Evolutionary conservation across 2,888 invertebrate species (phyloP).

Genomic region (Dorcus hopei): DNA sequence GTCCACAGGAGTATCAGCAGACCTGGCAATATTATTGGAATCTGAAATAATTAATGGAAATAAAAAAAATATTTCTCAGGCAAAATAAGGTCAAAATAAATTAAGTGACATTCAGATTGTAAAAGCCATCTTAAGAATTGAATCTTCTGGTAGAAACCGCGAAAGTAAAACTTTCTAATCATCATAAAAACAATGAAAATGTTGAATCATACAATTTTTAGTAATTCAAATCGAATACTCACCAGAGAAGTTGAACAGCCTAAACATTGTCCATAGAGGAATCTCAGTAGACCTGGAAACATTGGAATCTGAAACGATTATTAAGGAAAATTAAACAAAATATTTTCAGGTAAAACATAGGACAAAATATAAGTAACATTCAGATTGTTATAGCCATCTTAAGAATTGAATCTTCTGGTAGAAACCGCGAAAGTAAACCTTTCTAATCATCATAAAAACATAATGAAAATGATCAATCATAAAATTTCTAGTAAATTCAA

Average conservation of each 20-base stretch:
- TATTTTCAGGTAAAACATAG: neutral
- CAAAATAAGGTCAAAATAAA: too few species aligned
- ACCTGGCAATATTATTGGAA: neutral
- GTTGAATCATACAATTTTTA: neutral
- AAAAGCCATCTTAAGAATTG: constrained; percentile 45
- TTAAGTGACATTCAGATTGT: too few species aligned
- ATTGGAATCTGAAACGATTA: neutral
- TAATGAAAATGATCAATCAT: too few species aligned
- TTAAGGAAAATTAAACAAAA: neutral
- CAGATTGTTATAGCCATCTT: constrained; percentile 29
- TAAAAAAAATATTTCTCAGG: too few species aligned
- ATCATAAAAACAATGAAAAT: constrained; percentile 32
- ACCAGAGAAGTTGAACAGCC: neutral
- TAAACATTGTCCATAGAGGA: too few species aligned
- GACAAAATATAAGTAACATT: neutral
- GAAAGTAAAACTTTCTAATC: constrained; percentile 62
- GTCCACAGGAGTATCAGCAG: neutral
- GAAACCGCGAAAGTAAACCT: constrained; percentile 19
- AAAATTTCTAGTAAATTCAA: too few species aligned
- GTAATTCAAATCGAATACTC: neutral
- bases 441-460: constrained; percentile 52
- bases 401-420: constrained; percentile 18
- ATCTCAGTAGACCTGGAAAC: too few species aligned
- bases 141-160: constrained; percentile 62
- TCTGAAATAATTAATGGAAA: neutral